phyloP scores from a whole-genome alignment of 2,113 vertebrate genomes.

The Phaethon lepturus region DNA sequence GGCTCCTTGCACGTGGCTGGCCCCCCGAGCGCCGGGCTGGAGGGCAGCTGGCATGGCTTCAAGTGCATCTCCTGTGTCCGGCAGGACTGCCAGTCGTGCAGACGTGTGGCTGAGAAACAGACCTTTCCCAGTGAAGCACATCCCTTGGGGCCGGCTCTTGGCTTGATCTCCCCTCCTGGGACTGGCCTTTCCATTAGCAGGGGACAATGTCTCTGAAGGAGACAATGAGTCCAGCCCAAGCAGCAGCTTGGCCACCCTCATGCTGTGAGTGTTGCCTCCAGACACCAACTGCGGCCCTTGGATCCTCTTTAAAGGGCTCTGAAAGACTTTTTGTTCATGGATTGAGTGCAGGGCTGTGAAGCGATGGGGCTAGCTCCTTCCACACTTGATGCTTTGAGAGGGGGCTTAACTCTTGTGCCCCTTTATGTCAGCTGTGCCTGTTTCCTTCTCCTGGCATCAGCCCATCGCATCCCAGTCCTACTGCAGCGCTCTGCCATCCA shows the following conservation, averaged over 20 bases:
- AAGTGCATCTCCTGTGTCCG: background rate
- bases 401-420: background rate
- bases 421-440: background rate
- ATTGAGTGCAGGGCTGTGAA: background rate
- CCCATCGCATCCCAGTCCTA: background rate
- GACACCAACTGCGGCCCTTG: background rate
- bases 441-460: background rate
- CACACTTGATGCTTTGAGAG: background rate
- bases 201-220: background rate
- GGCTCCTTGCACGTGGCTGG: background rate
- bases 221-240: background rate
- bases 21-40: background rate
- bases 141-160: background rate
- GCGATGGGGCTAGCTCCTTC: accelerated
- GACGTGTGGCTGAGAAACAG: background rate
- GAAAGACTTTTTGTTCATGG: background rate
- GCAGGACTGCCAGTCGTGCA: background rate
- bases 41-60: background rate
- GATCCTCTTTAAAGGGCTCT: background rate
- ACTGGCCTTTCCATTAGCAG: background rate
- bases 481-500: background rate
- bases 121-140: background rate
- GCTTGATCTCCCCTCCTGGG: background rate
- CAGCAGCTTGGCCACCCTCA: background rate
- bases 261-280: background rate